phyloP scores from a whole-genome alignment of 2,797 vertebrate species.

The Siniperca undulata region DNA sequence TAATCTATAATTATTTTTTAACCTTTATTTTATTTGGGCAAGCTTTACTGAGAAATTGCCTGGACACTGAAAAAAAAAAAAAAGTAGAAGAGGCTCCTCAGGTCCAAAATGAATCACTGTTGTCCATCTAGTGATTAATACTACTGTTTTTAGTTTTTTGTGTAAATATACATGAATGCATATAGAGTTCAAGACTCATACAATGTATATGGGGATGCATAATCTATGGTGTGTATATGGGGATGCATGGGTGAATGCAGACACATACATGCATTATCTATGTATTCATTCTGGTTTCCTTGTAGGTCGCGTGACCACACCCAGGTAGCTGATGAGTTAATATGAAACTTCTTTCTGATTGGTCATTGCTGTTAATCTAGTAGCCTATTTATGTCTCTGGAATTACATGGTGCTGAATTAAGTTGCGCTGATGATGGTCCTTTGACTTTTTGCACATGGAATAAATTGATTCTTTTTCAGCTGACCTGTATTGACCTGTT shows the following conservation, averaged over 20 bases:
- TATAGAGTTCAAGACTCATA: background rate
- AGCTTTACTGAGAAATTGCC: background rate
- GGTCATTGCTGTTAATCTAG: background rate
- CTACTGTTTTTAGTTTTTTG: background rate
- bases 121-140: background rate
- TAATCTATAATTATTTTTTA: background rate
- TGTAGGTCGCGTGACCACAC: background rate
- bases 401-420: background rate
- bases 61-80: background rate
- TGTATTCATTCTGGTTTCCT: background rate
- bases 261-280: background rate
- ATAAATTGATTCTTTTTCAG: background rate
- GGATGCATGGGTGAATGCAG: background rate
- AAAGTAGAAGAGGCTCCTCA: background rate
- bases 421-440: background rate
- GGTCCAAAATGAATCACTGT: background rate
- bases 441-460: background rate
- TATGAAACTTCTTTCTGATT: background rate
- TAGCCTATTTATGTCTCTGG: background rate
- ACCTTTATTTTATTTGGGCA: background rate
- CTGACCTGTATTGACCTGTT: background rate
- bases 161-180: background rate
- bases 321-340: background rate
- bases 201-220: background rate
- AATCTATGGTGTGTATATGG: background rate